Evolutionary conservation across 2,113 vertebrate genomes (phyloP), one percentile per base, ranked within the genome.

Genomic region (Phalacrocorax aristotelis): DNA sequence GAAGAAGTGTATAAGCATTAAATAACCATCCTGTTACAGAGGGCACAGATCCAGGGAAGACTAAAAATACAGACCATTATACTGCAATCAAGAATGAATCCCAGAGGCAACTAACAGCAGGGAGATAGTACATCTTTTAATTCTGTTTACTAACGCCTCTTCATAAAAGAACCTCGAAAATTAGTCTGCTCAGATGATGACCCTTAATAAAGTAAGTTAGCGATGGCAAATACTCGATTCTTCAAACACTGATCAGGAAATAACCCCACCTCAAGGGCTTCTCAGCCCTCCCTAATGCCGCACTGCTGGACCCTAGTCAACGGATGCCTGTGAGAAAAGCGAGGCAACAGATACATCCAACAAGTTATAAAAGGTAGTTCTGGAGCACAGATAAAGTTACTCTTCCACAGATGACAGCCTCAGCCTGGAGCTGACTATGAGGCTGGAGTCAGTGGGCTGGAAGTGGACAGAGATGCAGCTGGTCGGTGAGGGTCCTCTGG

Each of bases 41-140:
- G 55, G 83, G 79, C 71, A 88, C 62, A 74, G 64, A 91, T 90
- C 88, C 97, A 95, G 38, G 40, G 76, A 87, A 83, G 71, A 90
- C 79, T 36, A 77, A 95, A 95, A 95, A 94, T 58, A 78, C 51
- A 91, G 66, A 87, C n/a, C 48, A 80, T 95, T 87, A 85, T 90
- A 54, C 38, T 54, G 62, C 58, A 68, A 93, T 77, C 76, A 81
- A 86, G 66, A 90, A 75, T 38, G 46, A 96, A 80, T 85, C 34
- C 49, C 82, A 72, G 51, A 79, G 44, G 65, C 72, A 94, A 82
- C 61, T 79, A 82, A 81, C 79, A 94, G 48, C 68, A 90, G 42
- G 34, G 64, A 77, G 58, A 86, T 20, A 75, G 71, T n/a, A 54
- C 32, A 70, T 89, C 85, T 90, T 71, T 58, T 62, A 74, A 89